Base-by-base conservation (phyloP, 2,888 invertebrate genomes). In the Homarus gammarus region DNA sequence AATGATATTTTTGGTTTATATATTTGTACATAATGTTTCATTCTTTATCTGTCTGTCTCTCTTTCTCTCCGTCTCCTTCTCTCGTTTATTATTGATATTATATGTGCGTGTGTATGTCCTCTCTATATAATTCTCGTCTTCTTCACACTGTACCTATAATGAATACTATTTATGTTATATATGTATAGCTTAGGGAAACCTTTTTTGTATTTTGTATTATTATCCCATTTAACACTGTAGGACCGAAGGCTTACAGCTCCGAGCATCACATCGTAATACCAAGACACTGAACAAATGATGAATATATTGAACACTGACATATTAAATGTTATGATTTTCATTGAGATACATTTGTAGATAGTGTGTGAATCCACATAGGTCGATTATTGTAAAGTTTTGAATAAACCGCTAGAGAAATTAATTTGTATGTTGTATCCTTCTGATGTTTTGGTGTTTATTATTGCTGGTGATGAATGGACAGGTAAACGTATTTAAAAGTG, bases 331-430 rank as follows among this genome's bases (percentile, higher is more conserved):
- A 87, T 82, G 49, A 87, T 82, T 87, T 87, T 56, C 82, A 87
- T 77, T 87, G 87, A 87, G 64, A 73, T 82, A 87, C 82, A 81
- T 83, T 87, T 87, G 87, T 87, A 87, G 87, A 87, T 87, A 87
- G 87, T 40, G 82, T 82, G 87, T 87, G 87, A 83, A 77, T 87
- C 75, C 82, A 87, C 87, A 87, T 87, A 87, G 87, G 82, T 83
- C 82, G 75, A 83, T 83, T 87, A 87, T 87, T 87, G 87, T 87
- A 87, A 87, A 87, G 87, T 87, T 87, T 87, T 87, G 82, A 87
- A 87, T 87, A 87, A 87, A 87, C 49, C 82, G 56, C 82, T 87
- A 87, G 87, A 87, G 82, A 87, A 82, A 82, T 77, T 40, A n/a
- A 70, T 40, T 27, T n/a, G n/a, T n/a, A n/a, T n/a, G n/a, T n/a